A percentile compares a stretch with the other conserved stretches of the same genome.
Conservation (phyloP, 1,140 invertebrate genomes). For the Homalodisca vitripennis region DNA sequence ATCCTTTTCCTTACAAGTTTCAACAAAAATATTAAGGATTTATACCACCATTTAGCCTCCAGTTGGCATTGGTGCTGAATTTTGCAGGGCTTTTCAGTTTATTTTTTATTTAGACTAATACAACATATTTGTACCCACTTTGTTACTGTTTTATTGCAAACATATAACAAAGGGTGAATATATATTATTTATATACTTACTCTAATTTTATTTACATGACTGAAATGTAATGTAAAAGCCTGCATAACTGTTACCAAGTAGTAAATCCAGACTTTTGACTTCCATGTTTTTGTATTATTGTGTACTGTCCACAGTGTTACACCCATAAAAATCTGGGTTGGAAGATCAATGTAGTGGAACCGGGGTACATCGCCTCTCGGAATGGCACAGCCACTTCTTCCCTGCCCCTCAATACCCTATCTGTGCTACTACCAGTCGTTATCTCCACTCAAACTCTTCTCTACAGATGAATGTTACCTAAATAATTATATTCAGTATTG, state of each 20-base stretch:
- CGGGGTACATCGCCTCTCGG: constrained; percentile 47
- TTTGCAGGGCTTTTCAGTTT: no score
- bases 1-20: no score
- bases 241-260: no score
- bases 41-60: no score
- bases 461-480: constrained; percentile 15
- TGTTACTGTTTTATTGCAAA: no score
- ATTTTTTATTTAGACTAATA: no score
- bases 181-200: neutral
- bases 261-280: neutral
- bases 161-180: neutral
- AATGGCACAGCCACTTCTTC: constrained; percentile 6
- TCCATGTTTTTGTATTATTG: constrained; percentile 32
- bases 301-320: constrained; percentile 71
- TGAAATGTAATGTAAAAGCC: neutral
- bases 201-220: neutral
- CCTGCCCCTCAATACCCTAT: neutral
- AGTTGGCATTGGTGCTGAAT: no score
- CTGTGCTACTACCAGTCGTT: neutral
- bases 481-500: neutral
- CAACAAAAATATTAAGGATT: no score
- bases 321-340: constrained; percentile 88
- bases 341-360: constrained; percentile 87
- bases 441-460: neutral
- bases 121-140: no score